Conservation (phyloP, 2,113 vertebrate species). For the Sinocyclocheilus rhinocerous region DNA sequence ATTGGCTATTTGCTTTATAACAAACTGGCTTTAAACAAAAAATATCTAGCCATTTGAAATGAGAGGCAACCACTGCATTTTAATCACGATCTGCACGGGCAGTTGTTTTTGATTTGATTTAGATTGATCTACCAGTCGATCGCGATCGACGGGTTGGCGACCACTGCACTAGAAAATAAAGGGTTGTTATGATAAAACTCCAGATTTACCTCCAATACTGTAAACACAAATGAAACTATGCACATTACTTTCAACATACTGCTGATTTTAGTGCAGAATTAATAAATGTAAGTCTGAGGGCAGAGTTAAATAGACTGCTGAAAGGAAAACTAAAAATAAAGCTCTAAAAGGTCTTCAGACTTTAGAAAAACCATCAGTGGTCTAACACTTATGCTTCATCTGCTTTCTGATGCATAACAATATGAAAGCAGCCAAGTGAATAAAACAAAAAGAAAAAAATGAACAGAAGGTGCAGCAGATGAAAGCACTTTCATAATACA, state of each 20-base stretch:
- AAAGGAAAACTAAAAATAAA: conserved; percentile 26
- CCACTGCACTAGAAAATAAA: not conserved
- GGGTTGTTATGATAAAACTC: not conserved
- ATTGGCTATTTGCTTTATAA: too few relatives aligned
- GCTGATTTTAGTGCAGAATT: not conserved
- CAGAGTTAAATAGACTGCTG: not conserved
- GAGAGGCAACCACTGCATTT: too few relatives aligned
- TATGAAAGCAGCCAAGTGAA: conserved; percentile 31
- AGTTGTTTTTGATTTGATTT: too few relatives aligned
- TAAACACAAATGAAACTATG: not conserved
- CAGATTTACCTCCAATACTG: not conserved
- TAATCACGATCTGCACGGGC: too few relatives aligned
- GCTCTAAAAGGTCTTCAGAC: not conserved
- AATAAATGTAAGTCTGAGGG: not conserved
- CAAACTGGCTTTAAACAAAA: too few relatives aligned
- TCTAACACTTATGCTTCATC: conserved; percentile 19
- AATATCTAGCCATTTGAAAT: too few relatives aligned
- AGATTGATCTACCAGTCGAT: too few relatives aligned
- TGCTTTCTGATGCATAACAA: conserved; percentile 27
- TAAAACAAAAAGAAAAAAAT: conserved; percentile 16
- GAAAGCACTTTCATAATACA: conserved; percentile 32
- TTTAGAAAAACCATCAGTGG: conserved; percentile 2
- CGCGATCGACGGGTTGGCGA: too few relatives aligned
- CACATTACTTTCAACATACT: not conserved
- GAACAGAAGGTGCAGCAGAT: conserved; percentile 32